Evolutionary conservation across 2,888 invertebrate genomes (phyloP).

Genomic region (Peribatodes rhomboidaria): DNA sequence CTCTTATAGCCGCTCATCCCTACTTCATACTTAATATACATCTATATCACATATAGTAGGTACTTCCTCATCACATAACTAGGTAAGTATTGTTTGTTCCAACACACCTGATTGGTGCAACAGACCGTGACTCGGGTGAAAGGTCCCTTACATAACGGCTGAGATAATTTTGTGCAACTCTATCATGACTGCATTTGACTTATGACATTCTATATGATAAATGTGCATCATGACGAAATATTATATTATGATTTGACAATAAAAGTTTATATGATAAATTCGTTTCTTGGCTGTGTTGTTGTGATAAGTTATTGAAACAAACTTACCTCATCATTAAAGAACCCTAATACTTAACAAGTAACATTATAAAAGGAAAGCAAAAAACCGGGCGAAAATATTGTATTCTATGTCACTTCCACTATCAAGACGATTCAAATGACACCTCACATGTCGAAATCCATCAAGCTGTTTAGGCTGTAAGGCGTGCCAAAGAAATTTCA

Average conservation of each 20-base stretch:
- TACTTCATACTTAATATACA: conserved; percentile 8
- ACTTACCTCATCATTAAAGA: no score
- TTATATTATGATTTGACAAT: neutral
- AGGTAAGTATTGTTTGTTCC: conserved; percentile 29
- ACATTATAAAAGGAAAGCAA: no score
- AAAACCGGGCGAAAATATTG: neutral
- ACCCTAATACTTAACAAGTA: no score
- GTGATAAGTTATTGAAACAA: neutral
- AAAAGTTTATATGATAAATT: neutral
- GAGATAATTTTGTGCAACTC: conserved; percentile 40
- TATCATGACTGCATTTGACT: conserved; percentile 47
- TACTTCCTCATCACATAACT: conserved; percentile 33
- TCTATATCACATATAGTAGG: neutral
- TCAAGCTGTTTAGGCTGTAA: no score
- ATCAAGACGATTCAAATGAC: no score
- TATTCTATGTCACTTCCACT: neutral
- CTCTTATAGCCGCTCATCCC: no score
- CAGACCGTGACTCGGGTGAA: conserved; percentile 56
- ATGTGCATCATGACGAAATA: conserved; percentile 16
- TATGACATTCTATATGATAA: conserved; percentile 44
- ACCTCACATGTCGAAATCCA: no score
- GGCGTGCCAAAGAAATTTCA: no score
- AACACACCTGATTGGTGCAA: conserved; percentile 34
- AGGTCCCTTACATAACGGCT: conserved; percentile 58
- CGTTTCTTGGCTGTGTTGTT: neutral